A percentile compares a stretch with the other conserved stretches of the same genome.
phyloP scores from a whole-genome alignment of 2,888 invertebrate genomes.

The Cryptus armator region DNA sequence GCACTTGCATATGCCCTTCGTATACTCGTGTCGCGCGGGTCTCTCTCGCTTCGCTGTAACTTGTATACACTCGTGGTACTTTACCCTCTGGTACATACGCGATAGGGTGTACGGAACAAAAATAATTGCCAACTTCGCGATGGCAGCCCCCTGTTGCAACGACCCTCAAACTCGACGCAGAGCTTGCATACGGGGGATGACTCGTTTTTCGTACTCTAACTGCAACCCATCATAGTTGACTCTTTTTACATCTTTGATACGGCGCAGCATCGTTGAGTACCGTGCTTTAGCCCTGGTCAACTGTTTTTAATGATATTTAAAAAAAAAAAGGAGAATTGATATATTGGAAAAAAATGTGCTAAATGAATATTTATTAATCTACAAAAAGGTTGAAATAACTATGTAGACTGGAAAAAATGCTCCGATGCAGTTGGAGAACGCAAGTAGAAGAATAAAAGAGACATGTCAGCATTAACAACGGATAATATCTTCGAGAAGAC shows the following conservation, averaged over 20 bases:
- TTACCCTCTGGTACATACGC: constrained; percentile 14
- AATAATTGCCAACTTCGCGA: constrained; percentile 73
- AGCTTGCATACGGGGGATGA: constrained; percentile 26
- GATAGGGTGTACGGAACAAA: constrained; percentile 61
- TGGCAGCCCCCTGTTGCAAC: constrained; percentile 29
- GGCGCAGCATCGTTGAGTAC: neutral
- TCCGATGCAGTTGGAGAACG: neutral
- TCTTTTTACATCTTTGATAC: constrained; percentile 31
- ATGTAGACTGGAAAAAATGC: neutral
- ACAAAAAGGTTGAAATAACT: neutral
- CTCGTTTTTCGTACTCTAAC: constrained; percentile 15
- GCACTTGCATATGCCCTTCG: constrained; percentile 58
- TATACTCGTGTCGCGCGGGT: constrained; percentile 32
- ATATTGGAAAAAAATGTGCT: too few relatives aligned
- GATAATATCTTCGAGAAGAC: neutral
- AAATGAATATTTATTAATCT: neutral
- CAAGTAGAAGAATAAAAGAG: too few relatives aligned
- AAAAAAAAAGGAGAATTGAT: neutral
- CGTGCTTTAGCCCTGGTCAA: neutral
- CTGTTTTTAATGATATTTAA: neutral
- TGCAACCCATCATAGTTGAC: constrained; percentile 26
- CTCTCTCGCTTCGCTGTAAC: constrained; percentile 17
- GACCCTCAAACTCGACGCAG: constrained; percentile 51
- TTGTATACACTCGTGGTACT: constrained; percentile 18
- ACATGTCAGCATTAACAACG: neutral